Evolutionary conservation across 2,888 invertebrate species (phyloP).

Genomic region (Hymenopus coronatus): DNA sequence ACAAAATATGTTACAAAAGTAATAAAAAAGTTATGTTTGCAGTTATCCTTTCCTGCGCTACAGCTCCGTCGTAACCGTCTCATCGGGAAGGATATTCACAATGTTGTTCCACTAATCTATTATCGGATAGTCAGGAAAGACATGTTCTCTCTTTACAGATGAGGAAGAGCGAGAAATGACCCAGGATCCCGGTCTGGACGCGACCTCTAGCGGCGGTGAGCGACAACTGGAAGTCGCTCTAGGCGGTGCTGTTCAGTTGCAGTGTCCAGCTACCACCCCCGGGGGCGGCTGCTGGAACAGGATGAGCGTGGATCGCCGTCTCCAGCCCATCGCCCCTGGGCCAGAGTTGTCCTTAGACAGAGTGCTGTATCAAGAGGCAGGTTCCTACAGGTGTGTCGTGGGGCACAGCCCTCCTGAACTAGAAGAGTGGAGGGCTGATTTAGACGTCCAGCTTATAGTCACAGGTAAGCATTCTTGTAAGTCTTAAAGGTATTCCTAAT

Average conservation of each 20-base stretch:
- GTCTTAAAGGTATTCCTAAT: too few species aligned
- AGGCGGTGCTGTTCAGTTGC: slow-evolving; percentile 81
- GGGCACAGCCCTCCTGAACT: slow-evolving; percentile 44
- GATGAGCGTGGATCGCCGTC: slow-evolving; percentile 43
- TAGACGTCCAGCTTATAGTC: slow-evolving; percentile 49
- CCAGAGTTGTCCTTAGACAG: slow-evolving; percentile 65
- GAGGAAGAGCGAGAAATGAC: slow-evolving; percentile 31
- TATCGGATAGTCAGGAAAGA: too few species aligned
- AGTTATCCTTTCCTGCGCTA: too few species aligned
- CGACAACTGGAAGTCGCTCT: slow-evolving; percentile 66
- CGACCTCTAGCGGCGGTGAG: slow-evolving; percentile 30
- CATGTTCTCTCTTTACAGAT: not conserved
- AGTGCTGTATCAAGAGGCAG: slow-evolving; percentile 73
- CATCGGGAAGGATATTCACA: too few species aligned
- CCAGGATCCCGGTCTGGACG: slow-evolving; percentile 26
- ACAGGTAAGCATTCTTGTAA: slow-evolving; percentile 46
- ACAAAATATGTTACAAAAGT: too few species aligned
- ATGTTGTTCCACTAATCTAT: too few species aligned
- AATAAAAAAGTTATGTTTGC: too few species aligned
- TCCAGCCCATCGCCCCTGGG: slow-evolving; percentile 53
- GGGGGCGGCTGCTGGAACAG: slow-evolving; percentile 52
- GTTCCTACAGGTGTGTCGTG: slow-evolving; percentile 70
- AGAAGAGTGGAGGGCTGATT: slow-evolving; percentile 40
- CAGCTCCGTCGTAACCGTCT: too few species aligned
- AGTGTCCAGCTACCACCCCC: slow-evolving; percentile 75